Base-by-base conservation (phyloP, 2,888 invertebrate genomes). In the Synergus japonicus region DNA sequence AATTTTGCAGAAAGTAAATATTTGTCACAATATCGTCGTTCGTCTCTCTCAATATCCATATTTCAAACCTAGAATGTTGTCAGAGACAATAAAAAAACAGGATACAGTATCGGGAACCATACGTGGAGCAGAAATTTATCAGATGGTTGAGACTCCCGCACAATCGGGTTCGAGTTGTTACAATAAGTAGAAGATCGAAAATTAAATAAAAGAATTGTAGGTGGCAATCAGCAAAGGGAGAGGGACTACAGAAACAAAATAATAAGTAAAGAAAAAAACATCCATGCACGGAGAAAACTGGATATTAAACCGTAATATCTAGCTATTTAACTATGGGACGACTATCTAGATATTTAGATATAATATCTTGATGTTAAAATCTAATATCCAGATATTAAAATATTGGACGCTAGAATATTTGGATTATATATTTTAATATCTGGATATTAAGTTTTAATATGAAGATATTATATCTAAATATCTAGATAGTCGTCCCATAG, bases 101-200 rank as follows among this genome's bases (percentile, higher is more conserved):
- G n/a, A 73, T 65, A 41, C 49, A 41, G 46, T 65, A 66, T 76
- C 44, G 58, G 66, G 66, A 65, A 78, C 65, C 76, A 64, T 79
- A 79, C 81, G 81, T 78, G 76, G 76, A 76, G 77, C 81, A 82
- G 81, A 82, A 81, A 82, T 81, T 78, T 81, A 78, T 82, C 78
- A 73, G 78, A 58, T 73, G 76, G 73, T 63, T 82, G 77, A 79
- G 78, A 82, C 81, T 79, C 78, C 77, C 73, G 67, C 76, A 77
- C 77, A 81, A 81, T 83, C 81, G 78, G 78, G 76, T 79, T 81
- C 69, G 79, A 66, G 78, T 65, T 79, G 63, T 76, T 29, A 46
- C 63, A 49, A 69, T 67, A 65, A 73, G 77, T 76, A 79, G 78
- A 79, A 77, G 3, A 67, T 29, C 22, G 7, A 69, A 29, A 3